A percentile compares a stretch with the other conserved stretches of the same genome.
Conservation (phyloP, 2,888 invertebrate genomes). For the Deilephila elpenor region DNA sequence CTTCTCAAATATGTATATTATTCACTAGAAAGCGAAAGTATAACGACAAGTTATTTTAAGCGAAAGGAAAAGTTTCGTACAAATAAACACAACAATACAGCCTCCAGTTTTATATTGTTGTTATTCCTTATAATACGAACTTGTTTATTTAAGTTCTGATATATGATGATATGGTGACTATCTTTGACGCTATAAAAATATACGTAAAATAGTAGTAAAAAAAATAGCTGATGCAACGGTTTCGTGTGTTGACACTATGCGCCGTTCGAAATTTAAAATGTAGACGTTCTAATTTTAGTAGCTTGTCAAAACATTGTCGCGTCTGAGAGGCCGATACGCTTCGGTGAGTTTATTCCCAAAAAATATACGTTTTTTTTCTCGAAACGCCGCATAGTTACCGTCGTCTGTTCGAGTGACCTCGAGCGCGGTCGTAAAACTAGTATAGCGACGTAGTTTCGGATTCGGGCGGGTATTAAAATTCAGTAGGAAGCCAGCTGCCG, state of each 20-base stretch:
- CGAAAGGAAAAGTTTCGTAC: not conserved
- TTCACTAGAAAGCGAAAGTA: slow-evolving; percentile 1
- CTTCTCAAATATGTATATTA: not conserved
- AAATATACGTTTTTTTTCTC: slow-evolving; percentile 17
- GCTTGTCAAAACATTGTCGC: slow-evolving; percentile 27
- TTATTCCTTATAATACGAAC: not conserved
- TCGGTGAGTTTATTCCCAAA: slow-evolving; percentile 25
- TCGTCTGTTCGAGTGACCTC: slow-evolving; percentile 59
- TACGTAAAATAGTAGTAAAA: not conserved
- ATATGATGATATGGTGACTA: not conserved
- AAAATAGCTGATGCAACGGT: slow-evolving; percentile 17
- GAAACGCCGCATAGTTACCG: slow-evolving; percentile 51
- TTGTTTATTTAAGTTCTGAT: not conserved
- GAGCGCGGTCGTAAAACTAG: slow-evolving; percentile 67
- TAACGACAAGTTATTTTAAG: not conserved
- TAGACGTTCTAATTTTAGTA: slow-evolving; percentile 23
- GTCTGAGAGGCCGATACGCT: slow-evolving; percentile 22
- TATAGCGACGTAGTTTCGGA: slow-evolving; percentile 60
- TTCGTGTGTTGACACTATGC: slow-evolving; percentile 17
- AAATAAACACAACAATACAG: too few relatives aligned
- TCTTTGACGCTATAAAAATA: not conserved
- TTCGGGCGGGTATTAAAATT: slow-evolving; percentile 69
- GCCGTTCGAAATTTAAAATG: slow-evolving; percentile 17
- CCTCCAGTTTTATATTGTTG: not conserved
- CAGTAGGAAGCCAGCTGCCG: slow-evolving; percentile 71